These are phyloP conservation scores for Meta bourneti DNA, from an alignment of 2,888 invertebrate genomes.

Conservation along the genomic window DNA sequence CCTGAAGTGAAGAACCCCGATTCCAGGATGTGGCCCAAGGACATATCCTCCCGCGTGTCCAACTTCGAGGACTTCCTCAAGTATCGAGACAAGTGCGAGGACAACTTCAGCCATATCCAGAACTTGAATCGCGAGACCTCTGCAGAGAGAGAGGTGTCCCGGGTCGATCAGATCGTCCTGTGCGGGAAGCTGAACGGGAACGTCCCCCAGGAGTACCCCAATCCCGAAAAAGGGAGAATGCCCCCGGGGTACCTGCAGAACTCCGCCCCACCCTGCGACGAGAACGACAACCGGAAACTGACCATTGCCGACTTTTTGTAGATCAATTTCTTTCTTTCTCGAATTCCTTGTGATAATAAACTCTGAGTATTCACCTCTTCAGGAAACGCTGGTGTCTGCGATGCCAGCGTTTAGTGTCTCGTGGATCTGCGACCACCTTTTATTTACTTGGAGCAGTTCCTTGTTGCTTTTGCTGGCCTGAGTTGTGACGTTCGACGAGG, in stretches of 20 bases:
- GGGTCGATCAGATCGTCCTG: constrained; percentile 35
- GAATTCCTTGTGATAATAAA: neutral
- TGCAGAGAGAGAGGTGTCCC: constrained; percentile 20
- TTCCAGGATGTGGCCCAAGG: constrained; percentile 10
- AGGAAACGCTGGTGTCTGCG: neutral
- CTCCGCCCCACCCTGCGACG: constrained; percentile 50
- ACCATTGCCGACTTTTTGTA: constrained; percentile 66
- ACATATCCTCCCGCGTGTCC: neutral
- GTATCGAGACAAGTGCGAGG: constrained; percentile 52
- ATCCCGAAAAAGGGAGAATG: constrained; percentile 9
- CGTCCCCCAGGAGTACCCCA: neutral
- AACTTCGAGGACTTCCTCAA: constrained; percentile 39
- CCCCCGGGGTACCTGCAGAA: neutral
- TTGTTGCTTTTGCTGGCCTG: neutral
- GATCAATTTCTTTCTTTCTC: neutral
- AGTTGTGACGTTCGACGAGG: neutral
- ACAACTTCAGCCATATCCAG: constrained; percentile 55
- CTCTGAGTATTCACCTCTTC: neutral
- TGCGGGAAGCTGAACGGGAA: constrained; percentile 58
- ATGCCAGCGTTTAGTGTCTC: neutral
- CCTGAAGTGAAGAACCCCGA: neutral
- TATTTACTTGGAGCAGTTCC: neutral
- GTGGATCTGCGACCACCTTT: neutral
- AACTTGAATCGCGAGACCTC: constrained; percentile 51
- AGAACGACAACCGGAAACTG: constrained; percentile 46